These are phyloP conservation scores for Meteorus colon DNA, from an alignment of 2,888 invertebrate species.

Conservation along the genomic window DNA sequence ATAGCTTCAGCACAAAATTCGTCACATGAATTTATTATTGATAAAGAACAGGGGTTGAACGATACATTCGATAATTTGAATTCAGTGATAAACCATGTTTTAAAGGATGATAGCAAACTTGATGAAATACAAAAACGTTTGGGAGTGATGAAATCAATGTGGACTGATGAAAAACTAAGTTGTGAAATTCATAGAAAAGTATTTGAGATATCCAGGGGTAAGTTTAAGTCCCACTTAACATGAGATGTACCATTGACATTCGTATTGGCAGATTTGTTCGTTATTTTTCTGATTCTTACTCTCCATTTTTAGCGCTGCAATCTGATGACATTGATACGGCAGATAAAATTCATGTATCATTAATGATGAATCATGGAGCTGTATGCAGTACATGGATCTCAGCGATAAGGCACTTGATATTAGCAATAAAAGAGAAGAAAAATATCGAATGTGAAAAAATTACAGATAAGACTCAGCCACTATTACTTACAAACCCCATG, in stretches of 20 bases:
- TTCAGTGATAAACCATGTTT: slow-evolving; percentile 53
- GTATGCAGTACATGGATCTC: slow-evolving; percentile 79
- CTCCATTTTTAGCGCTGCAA: slow-evolving; percentile 74
- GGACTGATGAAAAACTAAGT: slow-evolving; percentile 76
- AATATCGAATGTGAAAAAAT: not conserved
- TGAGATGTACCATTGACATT: slow-evolving; percentile 1
- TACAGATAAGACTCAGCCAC: not conserved
- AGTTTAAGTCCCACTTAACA: slow-evolving; percentile 61
- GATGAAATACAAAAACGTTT: slow-evolving; percentile 77
- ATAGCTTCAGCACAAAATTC: slow-evolving; percentile 33
- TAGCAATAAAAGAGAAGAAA: slow-evolving; percentile 59
- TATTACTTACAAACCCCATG: slow-evolving; percentile 26
- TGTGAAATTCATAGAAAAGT: slow-evolving; percentile 74
- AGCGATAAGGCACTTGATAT: slow-evolving; percentile 78
- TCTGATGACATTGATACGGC: slow-evolving; percentile 74
- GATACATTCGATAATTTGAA: slow-evolving; percentile 59
- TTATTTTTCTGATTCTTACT: slow-evolving; percentile 19
- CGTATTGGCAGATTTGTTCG: not conserved
- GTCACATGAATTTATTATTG: slow-evolving; percentile 43
- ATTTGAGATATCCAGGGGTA: slow-evolving; percentile 77
- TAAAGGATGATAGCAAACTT: slow-evolving; percentile 51
- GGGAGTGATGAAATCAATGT: slow-evolving; percentile 76
- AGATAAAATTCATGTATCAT: slow-evolving; percentile 76
- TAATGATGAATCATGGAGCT: slow-evolving; percentile 78
- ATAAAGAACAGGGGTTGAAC: slow-evolving; percentile 57